Percentiles rank a stretch among this genome's conserved stretches.
phyloP scores from a whole-genome alignment of 2,888 invertebrate genomes.

The Sinhomidia bicolor region DNA sequence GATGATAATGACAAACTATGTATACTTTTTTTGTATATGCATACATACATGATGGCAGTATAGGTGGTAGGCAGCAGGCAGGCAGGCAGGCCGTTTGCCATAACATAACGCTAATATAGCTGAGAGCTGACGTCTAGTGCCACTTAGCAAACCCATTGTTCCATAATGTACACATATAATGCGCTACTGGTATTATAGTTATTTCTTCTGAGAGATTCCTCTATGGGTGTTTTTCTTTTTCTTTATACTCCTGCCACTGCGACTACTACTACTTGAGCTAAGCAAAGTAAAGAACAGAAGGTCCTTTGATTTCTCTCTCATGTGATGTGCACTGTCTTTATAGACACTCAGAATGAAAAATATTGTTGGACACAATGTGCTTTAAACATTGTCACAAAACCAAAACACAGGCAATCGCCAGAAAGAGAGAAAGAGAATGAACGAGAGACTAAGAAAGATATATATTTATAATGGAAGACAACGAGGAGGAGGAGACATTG shows the following conservation, averaged over 20 bases:
- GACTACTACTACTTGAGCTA: background rate
- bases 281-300: conserved; percentile 22
- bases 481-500: conserved; percentile 47
- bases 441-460: background rate
- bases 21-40: conserved; percentile 11
- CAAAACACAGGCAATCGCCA: background rate
- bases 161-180: conserved; percentile 42
- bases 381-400: conserved; percentile 36
- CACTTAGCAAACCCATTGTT: conserved; percentile 65
- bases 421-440: background rate
- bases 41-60: background rate
- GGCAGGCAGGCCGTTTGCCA: background rate
- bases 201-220: conserved; percentile 50
- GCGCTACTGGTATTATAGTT: conserved; percentile 4
- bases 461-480: background rate
- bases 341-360: conserved; percentile 17
- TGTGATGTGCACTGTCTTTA: conserved; percentile 50
- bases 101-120: conserved; percentile 47
- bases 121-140: conserved; percentile 62
- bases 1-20: background rate
- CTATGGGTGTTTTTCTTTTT: conserved; percentile 19
- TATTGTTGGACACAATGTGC: conserved; percentile 23
- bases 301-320: conserved; percentile 42
- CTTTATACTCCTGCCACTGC: background rate
- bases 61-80: background rate